Evolutionary conservation across 1,140 invertebrate genomes (phyloP).

Genomic region (Papilio polyxenes): DNA sequence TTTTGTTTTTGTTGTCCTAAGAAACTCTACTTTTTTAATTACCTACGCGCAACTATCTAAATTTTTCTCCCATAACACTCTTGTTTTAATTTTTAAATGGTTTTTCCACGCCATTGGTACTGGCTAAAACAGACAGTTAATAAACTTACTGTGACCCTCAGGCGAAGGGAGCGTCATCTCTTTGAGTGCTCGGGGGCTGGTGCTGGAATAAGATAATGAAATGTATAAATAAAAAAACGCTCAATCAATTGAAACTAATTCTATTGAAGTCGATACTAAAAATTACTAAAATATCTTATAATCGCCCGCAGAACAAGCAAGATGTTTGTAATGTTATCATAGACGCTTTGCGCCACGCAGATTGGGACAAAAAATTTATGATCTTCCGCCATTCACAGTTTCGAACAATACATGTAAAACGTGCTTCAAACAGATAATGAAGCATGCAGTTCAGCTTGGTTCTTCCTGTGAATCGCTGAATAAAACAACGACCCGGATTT

Average conservation of each 20-base stretch:
- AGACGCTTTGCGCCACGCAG: not conserved
- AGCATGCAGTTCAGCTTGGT: not conserved
- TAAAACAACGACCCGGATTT: not conserved
- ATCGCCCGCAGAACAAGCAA: too few relatives aligned
- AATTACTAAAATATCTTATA: not conserved
- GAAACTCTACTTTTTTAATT: too few relatives aligned
- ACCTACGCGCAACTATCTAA: too few relatives aligned
- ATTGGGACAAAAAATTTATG: not conserved
- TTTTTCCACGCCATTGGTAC: too few relatives aligned
- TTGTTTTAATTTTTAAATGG: not conserved
- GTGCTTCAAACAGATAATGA: not conserved
- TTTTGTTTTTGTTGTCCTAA: too few relatives aligned
- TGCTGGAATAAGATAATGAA: constrained; percentile 56
- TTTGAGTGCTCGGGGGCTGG: constrained; percentile 70
- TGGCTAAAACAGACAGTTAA: not conserved
- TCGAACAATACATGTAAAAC: not conserved
- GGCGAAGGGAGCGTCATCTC: constrained; percentile 66
- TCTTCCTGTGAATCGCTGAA: not conserved
- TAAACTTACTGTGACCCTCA: constrained; percentile 62
- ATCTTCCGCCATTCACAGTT: not conserved
- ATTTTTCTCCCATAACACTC: not conserved
- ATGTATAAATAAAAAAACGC: not conserved
- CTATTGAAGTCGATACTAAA: not conserved
- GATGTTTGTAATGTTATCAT: too few relatives aligned
- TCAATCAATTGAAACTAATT: not conserved